These are phyloP conservation scores for Pseudomyrmex cubaensis DNA, from an alignment of 1,140 invertebrate genomes.

Conservation along the genomic window DNA sequence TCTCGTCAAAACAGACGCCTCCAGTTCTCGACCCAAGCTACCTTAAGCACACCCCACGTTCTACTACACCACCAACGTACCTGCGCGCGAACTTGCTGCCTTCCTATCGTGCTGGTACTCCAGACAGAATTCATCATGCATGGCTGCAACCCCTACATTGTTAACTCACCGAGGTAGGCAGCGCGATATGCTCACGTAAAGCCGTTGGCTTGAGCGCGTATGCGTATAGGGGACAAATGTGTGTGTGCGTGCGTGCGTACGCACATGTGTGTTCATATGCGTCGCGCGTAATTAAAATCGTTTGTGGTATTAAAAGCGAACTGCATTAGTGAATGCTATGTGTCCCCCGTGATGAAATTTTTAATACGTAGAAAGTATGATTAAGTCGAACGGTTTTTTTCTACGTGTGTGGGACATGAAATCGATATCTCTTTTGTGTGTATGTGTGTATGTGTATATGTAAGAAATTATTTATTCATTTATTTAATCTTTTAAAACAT, in stretches of 20 bases:
- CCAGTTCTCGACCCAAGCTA: conserved; percentile 50
- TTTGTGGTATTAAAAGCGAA: conserved; percentile 44
- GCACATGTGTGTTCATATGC: conserved; percentile 2
- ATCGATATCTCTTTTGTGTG: no score
- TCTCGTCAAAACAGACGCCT: conserved; percentile 69
- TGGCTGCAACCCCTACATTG: conserved; percentile 65
- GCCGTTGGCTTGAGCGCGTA: background rate
- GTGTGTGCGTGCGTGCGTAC: background rate
- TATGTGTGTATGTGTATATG: no score
- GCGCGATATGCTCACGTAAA: conserved; percentile 16
- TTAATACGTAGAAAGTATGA: conserved; percentile 9
- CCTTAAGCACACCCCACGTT: conserved; percentile 34
- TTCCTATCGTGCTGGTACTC: conserved; percentile 67
- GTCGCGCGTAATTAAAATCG: conserved; percentile 44
- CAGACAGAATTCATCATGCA: conserved; percentile 71
- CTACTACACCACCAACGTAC: conserved; percentile 32
- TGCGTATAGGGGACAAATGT: background rate
- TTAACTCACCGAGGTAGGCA: conserved; percentile 58
- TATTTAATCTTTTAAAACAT: no score
- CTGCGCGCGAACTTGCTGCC: conserved; percentile 66
- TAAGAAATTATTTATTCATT: no score
- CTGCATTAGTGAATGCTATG: conserved; percentile 10
- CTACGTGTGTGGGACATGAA: background rate
- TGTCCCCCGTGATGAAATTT: background rate
- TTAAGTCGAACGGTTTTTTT: background rate